A percentile compares a stretch with the other conserved stretches of the same genome.
These are phyloP conservation scores for Onchidella celtica DNA, from an alignment of 2,888 invertebrate genomes.

Conservation along the genomic window DNA sequence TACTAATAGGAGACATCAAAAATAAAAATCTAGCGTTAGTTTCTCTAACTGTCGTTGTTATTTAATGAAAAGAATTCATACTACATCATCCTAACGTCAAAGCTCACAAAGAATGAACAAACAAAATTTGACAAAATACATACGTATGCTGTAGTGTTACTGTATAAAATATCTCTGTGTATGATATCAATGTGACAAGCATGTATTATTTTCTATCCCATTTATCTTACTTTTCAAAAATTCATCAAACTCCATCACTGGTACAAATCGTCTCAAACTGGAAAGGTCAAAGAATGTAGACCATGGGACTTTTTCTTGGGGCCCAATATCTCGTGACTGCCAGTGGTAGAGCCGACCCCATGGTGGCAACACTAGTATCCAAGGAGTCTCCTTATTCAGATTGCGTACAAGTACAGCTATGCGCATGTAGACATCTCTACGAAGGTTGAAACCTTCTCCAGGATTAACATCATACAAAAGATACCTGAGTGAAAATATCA, in stretches of 20 bases:
- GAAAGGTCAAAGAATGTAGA: conserved; percentile 90
- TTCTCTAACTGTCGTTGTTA: too few relatives aligned
- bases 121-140: too few relatives aligned
- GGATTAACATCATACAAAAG: conserved; percentile 96
- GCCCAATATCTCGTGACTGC: conserved; percentile 81
- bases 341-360: conserved; percentile 96
- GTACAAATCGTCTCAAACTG: conserved; percentile 89
- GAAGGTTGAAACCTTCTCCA: conserved; percentile 97
- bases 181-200: too few relatives aligned
- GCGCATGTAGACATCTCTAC: conserved; percentile 97
- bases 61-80: too few relatives aligned
- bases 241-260: conserved; percentile 92
- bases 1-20: too few relatives aligned
- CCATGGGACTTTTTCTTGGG: conserved; percentile 88
- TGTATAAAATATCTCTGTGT: too few relatives aligned
- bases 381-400: conserved; percentile 82
- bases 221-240: conserved; percentile 85
- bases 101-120: too few relatives aligned
- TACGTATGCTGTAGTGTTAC: too few relatives aligned
- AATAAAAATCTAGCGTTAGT: too few relatives aligned
- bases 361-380: conserved; percentile 90
- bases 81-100: too few relatives aligned
- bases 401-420: conserved; percentile 90
- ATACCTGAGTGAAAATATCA: conserved; percentile 83
- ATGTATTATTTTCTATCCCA: too few relatives aligned